Conservation (phyloP, 1,140 invertebrate genomes). For the Tetramorium simillimum region DNA sequence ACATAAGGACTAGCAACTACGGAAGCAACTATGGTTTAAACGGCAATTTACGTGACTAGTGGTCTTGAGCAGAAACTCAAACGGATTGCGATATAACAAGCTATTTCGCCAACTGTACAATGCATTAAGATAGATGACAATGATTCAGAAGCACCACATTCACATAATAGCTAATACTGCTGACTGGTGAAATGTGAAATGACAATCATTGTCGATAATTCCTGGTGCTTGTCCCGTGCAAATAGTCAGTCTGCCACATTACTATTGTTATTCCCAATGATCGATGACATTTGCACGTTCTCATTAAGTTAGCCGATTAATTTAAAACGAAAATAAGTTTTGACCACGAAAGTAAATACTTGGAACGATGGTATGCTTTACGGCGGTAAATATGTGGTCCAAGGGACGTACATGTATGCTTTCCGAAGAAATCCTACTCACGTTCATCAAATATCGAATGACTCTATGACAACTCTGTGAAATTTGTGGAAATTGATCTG, state of each 20-base stretch:
- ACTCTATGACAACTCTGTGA: not conserved
- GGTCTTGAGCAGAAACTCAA: not conserved
- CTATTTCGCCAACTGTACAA: slow-evolving; percentile 45
- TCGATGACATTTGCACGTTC: slow-evolving; percentile 52
- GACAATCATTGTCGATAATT: not conserved
- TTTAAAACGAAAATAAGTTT: slow-evolving; percentile 47
- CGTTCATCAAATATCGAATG: not conserved
- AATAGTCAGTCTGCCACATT: slow-evolving; percentile 50
- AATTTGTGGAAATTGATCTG: too few species aligned
- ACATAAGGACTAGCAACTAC: not conserved
- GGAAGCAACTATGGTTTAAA: not conserved
- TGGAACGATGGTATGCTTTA: not conserved
- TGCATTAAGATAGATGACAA: slow-evolving; percentile 15
- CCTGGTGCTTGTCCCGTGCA: slow-evolving; percentile 13
- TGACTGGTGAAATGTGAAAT: too few species aligned
- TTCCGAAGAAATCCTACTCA: not conserved
- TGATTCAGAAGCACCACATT: too few species aligned
- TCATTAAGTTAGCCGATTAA: slow-evolving; percentile 67
- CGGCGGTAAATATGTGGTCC: not conserved
- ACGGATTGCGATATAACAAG: not conserved
- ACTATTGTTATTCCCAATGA: slow-evolving; percentile 51
- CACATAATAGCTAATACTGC: too few species aligned
- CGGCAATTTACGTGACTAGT: not conserved
- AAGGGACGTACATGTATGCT: not conserved
- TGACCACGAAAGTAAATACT: slow-evolving; percentile 10